Evolutionary conservation across 2,888 invertebrate species (phyloP), one percentile per base, ranked within the genome.

Genomic region (Thysanoteuthis rhombus): DNA sequence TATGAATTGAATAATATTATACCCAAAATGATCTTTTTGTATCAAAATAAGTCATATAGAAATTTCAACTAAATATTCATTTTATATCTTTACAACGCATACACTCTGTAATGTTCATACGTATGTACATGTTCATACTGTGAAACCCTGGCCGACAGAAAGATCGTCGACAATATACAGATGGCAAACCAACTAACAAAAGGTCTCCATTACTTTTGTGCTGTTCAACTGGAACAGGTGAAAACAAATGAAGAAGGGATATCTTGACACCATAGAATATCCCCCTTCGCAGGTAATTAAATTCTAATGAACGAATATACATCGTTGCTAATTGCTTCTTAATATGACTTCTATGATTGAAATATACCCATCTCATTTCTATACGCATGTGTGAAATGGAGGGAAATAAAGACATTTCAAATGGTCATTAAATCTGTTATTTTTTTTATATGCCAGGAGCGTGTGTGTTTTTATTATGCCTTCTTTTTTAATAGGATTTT

Each of bases 61-160:
- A n/a, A n/a, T n/a, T n/a, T n/a, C n/a, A n/a, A n/a, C n/a, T n/a
- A n/a, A n/a, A n/a, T n/a, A n/a, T n/a, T n/a, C n/a, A n/a, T n/a
- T n/a, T n/a, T n/a, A n/a, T n/a, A n/a, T n/a, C n/a, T n/a, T n/a
- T n/a, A n/a, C n/a, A n/a, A n/a, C n/a, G n/a, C n/a, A n/a, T n/a
- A n/a, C n/a, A n/a, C n/a, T n/a, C n/a, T n/a, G n/a, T n/a, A n/a
- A n/a, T 42, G 42, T 42, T 42, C 16, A 42, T 42, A 16, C 8
- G 42, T 42, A 42, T 42, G 42, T 28, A 28, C 28, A 28, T 28
- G 25, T 32, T 2, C 28, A 28, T n/a, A n/a, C n/a, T n/a, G n/a
- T n/a, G n/a, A n/a, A n/a, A n/a, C n/a, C n/a, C n/a, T n/a, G n/a
- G 16, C 0, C 0, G 19, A 75, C 1, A 36, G 19, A 36, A 0